Evolutionary conservation across 2,888 invertebrate genomes (phyloP).

Genomic region (Leptinotarsa juncta): DNA sequence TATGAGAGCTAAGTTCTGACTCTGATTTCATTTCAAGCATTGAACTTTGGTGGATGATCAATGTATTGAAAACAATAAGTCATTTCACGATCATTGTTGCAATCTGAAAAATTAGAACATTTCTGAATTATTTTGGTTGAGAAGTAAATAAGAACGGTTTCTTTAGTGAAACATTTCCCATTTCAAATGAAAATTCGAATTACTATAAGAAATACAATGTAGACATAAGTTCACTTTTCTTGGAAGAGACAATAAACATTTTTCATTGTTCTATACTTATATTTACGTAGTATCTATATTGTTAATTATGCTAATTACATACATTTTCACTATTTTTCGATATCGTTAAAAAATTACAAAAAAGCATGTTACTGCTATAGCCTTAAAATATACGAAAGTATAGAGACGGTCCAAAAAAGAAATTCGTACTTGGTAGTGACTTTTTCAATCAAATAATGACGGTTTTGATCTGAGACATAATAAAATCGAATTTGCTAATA

Average conservation of each 20-base stretch:
- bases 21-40: too few relatives aligned
- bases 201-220: neutral
- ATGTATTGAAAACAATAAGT: too few relatives aligned
- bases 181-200: too few relatives aligned
- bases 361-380: neutral
- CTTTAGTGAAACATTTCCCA: too few relatives aligned
- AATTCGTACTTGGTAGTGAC: neutral
- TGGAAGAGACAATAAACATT: slow-evolving; percentile 2
- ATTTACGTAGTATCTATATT: neutral
- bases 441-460: neutral
- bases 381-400: neutral
- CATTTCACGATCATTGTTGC: too few relatives aligned
- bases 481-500: too few relatives aligned
- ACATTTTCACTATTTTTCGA: slow-evolving; percentile 1
- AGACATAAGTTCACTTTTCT: neutral
- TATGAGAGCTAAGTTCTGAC: too few relatives aligned
- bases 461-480: neutral
- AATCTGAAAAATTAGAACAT: too few relatives aligned
- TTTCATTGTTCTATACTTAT: neutral
- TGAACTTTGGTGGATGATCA: too few relatives aligned
- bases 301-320: neutral
- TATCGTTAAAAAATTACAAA: slow-evolving; percentile 12
- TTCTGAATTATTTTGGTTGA: too few relatives aligned
- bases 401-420: neutral
- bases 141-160: too few relatives aligned